phyloP scores from a whole-genome alignment of 2,113 vertebrate species.

The Anolis sagrei region DNA sequence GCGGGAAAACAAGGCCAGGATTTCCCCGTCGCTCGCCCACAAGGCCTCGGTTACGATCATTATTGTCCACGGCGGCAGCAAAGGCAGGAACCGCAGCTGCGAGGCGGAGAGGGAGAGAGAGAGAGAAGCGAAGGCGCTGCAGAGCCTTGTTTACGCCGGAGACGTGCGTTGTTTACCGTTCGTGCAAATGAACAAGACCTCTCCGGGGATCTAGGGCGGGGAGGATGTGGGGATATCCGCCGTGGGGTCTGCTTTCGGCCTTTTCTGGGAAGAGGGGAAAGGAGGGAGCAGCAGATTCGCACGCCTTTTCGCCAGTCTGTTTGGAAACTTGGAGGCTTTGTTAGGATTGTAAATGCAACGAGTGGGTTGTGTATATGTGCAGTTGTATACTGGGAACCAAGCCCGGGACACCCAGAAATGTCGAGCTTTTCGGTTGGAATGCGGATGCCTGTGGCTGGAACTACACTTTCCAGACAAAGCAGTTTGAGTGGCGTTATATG shows the following conservation, averaged over 20 bases:
- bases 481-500: too few species aligned
- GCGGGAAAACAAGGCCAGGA: too few species aligned
- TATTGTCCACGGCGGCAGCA: conserved; percentile 71
- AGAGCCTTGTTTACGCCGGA: not conserved
- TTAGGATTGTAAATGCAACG: too few species aligned
- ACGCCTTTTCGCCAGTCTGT: not conserved
- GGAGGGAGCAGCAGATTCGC: not conserved
- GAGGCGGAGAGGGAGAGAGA: conserved; percentile 72
- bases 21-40: conserved; percentile 67
- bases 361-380: not conserved
- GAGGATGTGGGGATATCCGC: not conserved
- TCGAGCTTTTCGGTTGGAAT: not conserved
- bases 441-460: too few species aligned
- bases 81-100: conserved; percentile 66
- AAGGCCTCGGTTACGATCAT: conserved; percentile 98
- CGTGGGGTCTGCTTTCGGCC: not conserved
- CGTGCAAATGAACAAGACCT: not conserved
- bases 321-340: too few species aligned
- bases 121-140: conserved; percentile 68
- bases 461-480: too few species aligned
- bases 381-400: not conserved
- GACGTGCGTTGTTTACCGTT: not conserved
- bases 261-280: not conserved
- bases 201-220: not conserved
- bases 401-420: not conserved